Base-by-base conservation (phyloP, 2,888 invertebrate species). In the Neelides folsomi region DNA sequence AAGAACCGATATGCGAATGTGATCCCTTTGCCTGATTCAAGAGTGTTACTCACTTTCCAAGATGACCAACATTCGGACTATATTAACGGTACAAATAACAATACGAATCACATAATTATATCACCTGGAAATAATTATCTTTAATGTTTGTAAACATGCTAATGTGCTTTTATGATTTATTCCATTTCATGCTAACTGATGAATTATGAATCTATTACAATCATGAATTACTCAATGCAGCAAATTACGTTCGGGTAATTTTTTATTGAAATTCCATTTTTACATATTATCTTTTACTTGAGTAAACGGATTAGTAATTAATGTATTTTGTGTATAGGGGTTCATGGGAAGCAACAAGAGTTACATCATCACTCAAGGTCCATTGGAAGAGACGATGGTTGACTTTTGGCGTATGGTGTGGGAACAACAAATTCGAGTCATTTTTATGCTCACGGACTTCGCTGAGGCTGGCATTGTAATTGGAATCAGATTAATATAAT, bases 351-450 rank as follows among this genome's bases (percentile, higher is more conserved):
- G 81, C 16, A 79, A 79, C 27, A 83, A 83, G 66, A 86, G 84
- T 69, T 94, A 93, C 72, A 89, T 94, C 36, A 88, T 89, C 15
- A 86, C 87, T 65, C 93, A 94, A 71, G 92, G 87, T 9, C 93
- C 93, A 0, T 73, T 92, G 60, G 79, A 83, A 52, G 79, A 80
- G 60, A 93, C 92, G 0, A 81, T 88, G 7, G 67, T 65, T 2
- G 93, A 94, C 72, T 92, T 93, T 71, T 94, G 93, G 93, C 77
- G 87, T 41, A 92, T 94, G 93, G 79, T 92, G 47, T 93, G 93
- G 93, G 90, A 93, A 67, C 90, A 93, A 69, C 87, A 92, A 70
- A 79, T 81, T 12, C 79, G 86, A 65, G 83, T 89, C 39, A 78
- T 94, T 59, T 78, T 93, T 55, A 92, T 92, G 87, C 75, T 92